These are phyloP conservation scores for Tortricodes alternella DNA, from an alignment of 2,888 invertebrate species.

Conservation along the genomic window DNA sequence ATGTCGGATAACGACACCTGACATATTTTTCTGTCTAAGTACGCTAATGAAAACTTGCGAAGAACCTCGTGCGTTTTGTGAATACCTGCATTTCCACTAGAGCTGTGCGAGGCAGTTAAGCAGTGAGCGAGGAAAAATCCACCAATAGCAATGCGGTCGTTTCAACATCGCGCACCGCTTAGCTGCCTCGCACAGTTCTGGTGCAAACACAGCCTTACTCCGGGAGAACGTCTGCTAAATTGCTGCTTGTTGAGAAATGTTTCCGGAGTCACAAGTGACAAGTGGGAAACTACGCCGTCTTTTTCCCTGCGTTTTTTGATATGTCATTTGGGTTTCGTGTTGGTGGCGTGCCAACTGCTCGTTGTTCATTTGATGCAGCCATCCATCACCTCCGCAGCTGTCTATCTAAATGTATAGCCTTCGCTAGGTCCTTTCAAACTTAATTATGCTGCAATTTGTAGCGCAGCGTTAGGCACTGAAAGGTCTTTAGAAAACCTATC, in stretches of 20 bases:
- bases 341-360: constrained; percentile 26
- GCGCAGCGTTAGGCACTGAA: no score
- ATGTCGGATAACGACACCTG: constrained; percentile 19
- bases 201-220: no score
- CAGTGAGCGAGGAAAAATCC: no score
- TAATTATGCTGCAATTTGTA: constrained; percentile 6
- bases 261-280: constrained; percentile 1
- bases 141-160: no score
- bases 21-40: constrained; percentile 3
- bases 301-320: constrained; percentile 11
- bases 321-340: constrained; percentile 18
- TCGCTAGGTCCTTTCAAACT: constrained; percentile 6
- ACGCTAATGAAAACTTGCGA: constrained; percentile 2
- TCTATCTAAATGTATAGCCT: constrained; percentile 8
- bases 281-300: constrained; percentile 12
- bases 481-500: no score
- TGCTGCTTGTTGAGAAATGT: constrained; percentile 2
- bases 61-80: neutral
- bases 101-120: no score
- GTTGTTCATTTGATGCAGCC: constrained; percentile 17
- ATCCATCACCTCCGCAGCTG: constrained; percentile 15
- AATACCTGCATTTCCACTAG: constrained; percentile 7
- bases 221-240: constrained; percentile 12
- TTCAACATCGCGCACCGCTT: no score
- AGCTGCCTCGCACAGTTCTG: no score